Evolutionary conservation across 2,888 invertebrate genomes (phyloP).

Genomic region (Chirona hameri): DNA sequence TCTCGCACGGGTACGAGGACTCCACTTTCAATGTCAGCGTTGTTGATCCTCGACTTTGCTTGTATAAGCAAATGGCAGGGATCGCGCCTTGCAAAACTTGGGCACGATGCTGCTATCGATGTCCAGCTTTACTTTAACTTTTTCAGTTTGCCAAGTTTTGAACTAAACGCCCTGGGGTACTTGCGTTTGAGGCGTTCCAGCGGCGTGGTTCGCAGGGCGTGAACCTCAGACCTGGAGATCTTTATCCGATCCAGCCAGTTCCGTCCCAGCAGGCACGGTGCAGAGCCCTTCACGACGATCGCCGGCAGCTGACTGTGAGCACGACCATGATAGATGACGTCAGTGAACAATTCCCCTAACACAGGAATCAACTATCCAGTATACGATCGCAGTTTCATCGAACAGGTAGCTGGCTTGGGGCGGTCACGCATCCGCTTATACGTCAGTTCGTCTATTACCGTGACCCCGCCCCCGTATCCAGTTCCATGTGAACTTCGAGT

Average conservation of each 20-base stretch:
- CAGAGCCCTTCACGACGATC: background rate
- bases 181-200: background rate
- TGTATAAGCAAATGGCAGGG: background rate
- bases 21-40: background rate
- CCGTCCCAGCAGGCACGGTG: background rate
- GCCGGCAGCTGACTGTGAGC: background rate
- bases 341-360: background rate
- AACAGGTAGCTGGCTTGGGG: background rate
- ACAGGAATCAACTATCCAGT: background rate
- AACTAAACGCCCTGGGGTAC: background rate
- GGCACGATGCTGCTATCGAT: background rate
- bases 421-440: background rate
- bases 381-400: background rate
- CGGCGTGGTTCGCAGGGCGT: background rate
- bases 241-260: background rate
- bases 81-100: background rate
- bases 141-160: background rate
- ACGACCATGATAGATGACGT: background rate
- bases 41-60: background rate
- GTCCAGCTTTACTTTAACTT: background rate
- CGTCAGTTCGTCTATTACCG: background rate
- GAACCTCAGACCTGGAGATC: background rate
- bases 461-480: background rate
- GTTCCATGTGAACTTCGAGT: background rate
- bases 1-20: background rate